Conservation (phyloP, 2,797 vertebrate genomes). For the Antrozous pallidus region DNA sequence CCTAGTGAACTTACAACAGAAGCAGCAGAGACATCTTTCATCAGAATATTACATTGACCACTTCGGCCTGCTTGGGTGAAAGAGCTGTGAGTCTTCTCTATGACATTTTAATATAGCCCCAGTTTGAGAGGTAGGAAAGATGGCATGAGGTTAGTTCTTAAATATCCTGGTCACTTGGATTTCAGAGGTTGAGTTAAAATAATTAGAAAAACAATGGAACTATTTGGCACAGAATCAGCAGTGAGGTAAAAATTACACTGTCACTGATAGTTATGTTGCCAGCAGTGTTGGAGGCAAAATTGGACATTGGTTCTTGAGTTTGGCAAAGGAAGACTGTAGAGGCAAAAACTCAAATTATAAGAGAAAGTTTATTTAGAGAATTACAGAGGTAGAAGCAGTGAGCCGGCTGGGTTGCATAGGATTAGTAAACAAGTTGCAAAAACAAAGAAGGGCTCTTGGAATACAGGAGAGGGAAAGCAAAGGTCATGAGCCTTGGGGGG, state of each 20-base stretch:
- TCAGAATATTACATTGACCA: not conserved
- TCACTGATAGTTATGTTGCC: not conserved
- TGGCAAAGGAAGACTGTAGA: not conserved
- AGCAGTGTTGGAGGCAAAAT: not conserved
- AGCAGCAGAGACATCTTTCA: not conserved
- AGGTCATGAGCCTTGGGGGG: not conserved
- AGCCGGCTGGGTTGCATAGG: not conserved
- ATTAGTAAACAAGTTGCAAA: not conserved
- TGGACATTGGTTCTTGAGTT: not conserved
- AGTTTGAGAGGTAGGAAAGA: not conserved
- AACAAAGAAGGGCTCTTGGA: not conserved
- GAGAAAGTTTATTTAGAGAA: not conserved
- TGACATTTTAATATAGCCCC: not conserved
- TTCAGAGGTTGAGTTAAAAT: not conserved
- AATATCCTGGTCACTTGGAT: not conserved
- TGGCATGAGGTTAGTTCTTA: not conserved
- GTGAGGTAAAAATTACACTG: not conserved
- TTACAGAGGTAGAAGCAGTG: not conserved
- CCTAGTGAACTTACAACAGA: not conserved
- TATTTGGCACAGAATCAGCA: not conserved
- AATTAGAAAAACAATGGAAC: constrained; percentile 12
- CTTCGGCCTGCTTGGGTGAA: not conserved
- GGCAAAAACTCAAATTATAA: not conserved
- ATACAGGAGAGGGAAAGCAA: not conserved
- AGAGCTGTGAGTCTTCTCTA: not conserved